A percentile compares a stretch with the other conserved stretches of the same genome.
Evolutionary conservation across 1,140 invertebrate genomes (phyloP).

Genomic region (Drosophila takahashii): DNA sequence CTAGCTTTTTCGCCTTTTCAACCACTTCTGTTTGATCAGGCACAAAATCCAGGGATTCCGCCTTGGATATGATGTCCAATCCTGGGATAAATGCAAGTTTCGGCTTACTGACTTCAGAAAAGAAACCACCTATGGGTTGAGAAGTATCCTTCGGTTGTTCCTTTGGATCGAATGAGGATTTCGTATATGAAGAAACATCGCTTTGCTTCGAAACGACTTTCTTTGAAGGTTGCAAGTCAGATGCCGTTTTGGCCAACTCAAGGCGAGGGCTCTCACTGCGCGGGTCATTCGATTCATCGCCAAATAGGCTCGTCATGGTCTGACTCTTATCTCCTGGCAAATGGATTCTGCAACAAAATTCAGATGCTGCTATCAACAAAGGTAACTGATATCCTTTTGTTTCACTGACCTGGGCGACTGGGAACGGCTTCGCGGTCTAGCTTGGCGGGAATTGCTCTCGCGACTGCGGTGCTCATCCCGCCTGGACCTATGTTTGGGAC

Average conservation of each 20-base stretch:
- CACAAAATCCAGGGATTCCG: not conserved
- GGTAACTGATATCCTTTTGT: not conserved
- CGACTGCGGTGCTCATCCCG: conserved; percentile 6
- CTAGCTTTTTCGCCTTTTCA: too few species aligned
- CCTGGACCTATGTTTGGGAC: conserved; percentile 14
- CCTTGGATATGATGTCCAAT: not conserved
- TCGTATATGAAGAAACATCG: not conserved
- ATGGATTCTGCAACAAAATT: conserved; percentile 13
- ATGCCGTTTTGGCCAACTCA: not conserved
- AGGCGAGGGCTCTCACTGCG: not conserved
- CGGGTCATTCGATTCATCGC: not conserved
- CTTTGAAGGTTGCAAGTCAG: not conserved
- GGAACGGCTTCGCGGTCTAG: conserved; percentile 30
- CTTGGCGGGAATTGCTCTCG: not conserved
- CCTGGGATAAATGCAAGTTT: not conserved
- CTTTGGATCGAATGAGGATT: not conserved
- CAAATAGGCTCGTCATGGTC: conserved; percentile 1
- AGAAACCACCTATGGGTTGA: not conserved
- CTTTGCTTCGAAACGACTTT: not conserved
- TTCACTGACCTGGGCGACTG: conserved; percentile 36
- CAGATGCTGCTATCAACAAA: conserved; percentile 22
- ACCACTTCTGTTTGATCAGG: not conserved
- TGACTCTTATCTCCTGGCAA: not conserved
- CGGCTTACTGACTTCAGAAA: not conserved
- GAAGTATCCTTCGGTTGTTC: not conserved